A percentile compares a stretch with the other conserved stretches of the same genome.
Evolutionary conservation across 2,797 vertebrate genomes (phyloP).

Genomic region (Buceros bicornis): DNA sequence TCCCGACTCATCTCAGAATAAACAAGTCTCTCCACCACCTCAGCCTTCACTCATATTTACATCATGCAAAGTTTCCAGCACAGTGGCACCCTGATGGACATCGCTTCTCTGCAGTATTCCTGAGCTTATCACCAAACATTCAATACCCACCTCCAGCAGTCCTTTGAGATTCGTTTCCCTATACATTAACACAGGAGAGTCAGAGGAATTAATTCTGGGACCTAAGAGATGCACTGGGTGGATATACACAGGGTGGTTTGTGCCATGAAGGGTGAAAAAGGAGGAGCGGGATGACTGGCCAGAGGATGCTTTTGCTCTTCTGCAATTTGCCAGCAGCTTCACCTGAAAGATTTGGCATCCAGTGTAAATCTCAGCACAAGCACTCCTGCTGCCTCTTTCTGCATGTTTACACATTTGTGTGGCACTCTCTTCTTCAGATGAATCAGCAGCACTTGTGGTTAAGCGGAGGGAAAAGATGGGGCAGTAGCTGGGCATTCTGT

Average conservation of each 20-base stretch:
- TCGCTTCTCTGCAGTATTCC: not conserved
- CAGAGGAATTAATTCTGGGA: not conserved
- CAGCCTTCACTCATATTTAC: not conserved
- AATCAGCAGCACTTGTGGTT: not conserved
- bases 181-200: not conserved
- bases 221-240: not conserved
- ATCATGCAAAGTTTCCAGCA: not conserved
- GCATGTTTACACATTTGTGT: rapidly evolving
- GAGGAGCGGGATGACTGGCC: not conserved
- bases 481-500: not conserved
- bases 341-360: not conserved
- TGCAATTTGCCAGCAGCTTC: not conserved
- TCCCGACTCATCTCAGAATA: not conserved
- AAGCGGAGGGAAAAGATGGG: not conserved
- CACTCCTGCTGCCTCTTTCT: not conserved
- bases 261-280: not conserved
- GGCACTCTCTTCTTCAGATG: not conserved
- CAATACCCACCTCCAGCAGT: not conserved
- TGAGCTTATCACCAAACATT: not conserved
- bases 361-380: not conserved
- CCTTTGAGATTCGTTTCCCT: not conserved
- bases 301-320: not conserved
- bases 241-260: rapidly evolving
- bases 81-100: not conserved
- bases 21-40: not conserved